A percentile compares a stretch with the other conserved stretches of the same genome.
Conservation (phyloP, 1,140 invertebrate genomes). For the Dolichoris vasculosae region DNA sequence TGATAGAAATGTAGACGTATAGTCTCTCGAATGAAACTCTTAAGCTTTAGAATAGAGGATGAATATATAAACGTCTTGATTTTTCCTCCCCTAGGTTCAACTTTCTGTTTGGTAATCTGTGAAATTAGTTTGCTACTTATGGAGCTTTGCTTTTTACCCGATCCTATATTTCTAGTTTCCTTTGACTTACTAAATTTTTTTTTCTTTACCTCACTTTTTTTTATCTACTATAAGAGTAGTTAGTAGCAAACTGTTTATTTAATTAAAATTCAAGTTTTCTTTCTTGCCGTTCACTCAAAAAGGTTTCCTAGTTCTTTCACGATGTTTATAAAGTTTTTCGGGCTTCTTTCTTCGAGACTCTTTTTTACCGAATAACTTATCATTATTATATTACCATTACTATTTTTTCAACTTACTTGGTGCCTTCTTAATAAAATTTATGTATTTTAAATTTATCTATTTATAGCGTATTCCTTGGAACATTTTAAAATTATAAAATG, state of each 20-base stretch:
- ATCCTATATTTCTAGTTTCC: background rate
- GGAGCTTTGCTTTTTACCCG: background rate
- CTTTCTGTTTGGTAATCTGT: conserved; percentile 38
- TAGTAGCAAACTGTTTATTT: conserved; percentile 45
- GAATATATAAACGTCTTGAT: background rate
- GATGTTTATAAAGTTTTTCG: background rate
- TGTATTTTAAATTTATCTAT: background rate
- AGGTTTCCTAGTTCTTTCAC: background rate
- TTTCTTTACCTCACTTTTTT: conserved; percentile 10
- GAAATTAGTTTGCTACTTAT: conserved; percentile 42
- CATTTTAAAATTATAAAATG: conserved; percentile 24
- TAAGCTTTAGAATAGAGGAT: conserved; percentile 9
- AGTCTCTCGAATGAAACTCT: background rate
- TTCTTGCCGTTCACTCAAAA: background rate
- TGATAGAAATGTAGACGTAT: conserved; percentile 2
- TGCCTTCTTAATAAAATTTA: background rate
- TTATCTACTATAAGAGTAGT: background rate
- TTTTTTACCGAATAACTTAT: background rate
- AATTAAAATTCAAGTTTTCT: conserved; percentile 35
- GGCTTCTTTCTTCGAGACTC: background rate
- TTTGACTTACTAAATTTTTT: background rate
- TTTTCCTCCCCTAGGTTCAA: conserved; percentile 18
- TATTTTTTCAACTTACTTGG: background rate
- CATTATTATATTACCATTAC: background rate
- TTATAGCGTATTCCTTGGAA: background rate